Base-by-base conservation (phyloP, 2,113 vertebrate species). In the Rynchops niger region DNA sequence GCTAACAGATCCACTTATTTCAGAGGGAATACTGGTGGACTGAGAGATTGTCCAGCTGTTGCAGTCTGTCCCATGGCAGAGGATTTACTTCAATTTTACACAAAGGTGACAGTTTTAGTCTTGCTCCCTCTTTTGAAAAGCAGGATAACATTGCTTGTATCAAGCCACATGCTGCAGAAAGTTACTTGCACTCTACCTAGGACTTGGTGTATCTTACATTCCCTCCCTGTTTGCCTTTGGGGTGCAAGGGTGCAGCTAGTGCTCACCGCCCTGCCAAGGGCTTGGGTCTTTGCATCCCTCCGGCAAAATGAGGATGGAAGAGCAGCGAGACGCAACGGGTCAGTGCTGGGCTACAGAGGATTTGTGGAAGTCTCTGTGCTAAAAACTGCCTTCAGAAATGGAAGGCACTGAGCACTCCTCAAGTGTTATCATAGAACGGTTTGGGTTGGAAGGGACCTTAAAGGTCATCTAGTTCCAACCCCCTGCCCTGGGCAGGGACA, bases 201-300 rank as follows among this genome's bases (percentile, higher is more conserved):
- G 40, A 56, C 16, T 10, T 49, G 20, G 4, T 5, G 23, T 23
- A 18, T 15, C 56, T 58, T 30, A 52, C 9, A 4, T 16, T 62
- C 56, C 53, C 69, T 80, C 20, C 7, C 7, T 9, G 9, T 49
- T 38, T 18, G 9, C 15, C 22, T 36, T 61, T 38, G 59, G 76
- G 45, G 66, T 69, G 62, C 45, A 55, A 72, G 10, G 53, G 12
- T 61, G 27, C 74, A 93, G 71, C 34, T 79, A 72, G 40, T 5
- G 3, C 63, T 70, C 69, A 45, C n/a, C 22, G 6, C 30, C n/a
- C 62, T 50, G n/a, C 71, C 59, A 23, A 62, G 16, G 63, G 30
- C 72, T 62, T 23, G 15, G 14, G 27, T 78, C 32, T 58, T 66
- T 0, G 0, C 34, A 59, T 21, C 6, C 30, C 50, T 6, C n/a